Evolutionary conservation across 2,888 invertebrate genomes (phyloP).

Genomic region (Elysia crispata): DNA sequence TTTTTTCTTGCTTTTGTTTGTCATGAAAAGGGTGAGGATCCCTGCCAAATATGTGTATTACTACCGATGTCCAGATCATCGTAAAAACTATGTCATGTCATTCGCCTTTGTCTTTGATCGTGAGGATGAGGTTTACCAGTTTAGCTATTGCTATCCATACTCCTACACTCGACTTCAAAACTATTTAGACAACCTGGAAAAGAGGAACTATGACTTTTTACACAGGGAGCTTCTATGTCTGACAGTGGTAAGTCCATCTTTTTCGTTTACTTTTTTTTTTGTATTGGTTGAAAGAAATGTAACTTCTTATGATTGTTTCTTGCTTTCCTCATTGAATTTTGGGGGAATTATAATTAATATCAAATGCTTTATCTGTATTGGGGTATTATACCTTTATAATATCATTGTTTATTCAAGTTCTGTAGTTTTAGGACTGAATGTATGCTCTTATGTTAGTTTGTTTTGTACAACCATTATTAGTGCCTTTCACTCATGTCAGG

Average conservation of each 20-base stretch:
- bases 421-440: no score
- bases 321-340: no score
- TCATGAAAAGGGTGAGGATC: conserved; percentile 74
- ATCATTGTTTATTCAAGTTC: no score
- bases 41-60: conserved; percentile 90
- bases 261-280: neutral
- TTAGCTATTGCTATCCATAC: conserved; percentile 95
- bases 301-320: no score
- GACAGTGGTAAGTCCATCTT: conserved; percentile 72
- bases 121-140: conserved; percentile 96
- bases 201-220: conserved; percentile 81
- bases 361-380: no score
- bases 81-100: conserved; percentile 92
- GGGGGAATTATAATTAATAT: no score
- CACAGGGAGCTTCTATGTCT: conserved; percentile 82
- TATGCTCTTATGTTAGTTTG: no score
- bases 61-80: conserved; percentile 91
- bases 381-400: no score
- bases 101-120: conserved; percentile 96
- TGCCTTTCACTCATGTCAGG: no score
- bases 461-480: no score
- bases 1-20: conserved; percentile 11
- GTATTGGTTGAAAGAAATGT: no score
- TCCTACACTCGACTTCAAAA: conserved; percentile 94
- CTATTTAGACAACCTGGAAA: conserved; percentile 87